These are phyloP conservation scores for Aromia moschata DNA, from an alignment of 2,888 invertebrate genomes.

Conservation along the genomic window DNA sequence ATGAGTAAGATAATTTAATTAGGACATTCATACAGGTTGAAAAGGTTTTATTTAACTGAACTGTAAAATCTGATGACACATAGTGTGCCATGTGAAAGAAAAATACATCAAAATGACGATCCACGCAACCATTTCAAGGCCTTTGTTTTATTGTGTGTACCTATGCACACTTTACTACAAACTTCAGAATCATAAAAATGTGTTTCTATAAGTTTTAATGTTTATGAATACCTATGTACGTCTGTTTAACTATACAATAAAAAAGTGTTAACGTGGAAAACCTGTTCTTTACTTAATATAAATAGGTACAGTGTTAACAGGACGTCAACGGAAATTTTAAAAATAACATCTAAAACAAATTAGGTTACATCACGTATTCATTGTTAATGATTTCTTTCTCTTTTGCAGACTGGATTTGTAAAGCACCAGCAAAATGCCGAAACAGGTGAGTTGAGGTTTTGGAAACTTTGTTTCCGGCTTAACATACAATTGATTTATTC, in stretches of 20 bases:
- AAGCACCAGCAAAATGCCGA: constrained; percentile 60
- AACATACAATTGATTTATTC: not conserved
- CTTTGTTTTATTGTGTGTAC: constrained; percentile 15
- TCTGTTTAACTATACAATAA: constrained; percentile 6
- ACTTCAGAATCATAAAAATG: constrained; percentile 3
- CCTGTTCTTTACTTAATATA: constrained; percentile 17
- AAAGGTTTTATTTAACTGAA: constrained; percentile 16
- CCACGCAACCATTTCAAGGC: constrained; percentile 15
- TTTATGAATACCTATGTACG: not conserved
- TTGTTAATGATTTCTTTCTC: constrained; percentile 1
- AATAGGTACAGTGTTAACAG: not conserved
- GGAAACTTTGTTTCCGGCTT: not conserved
- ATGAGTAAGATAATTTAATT: constrained; percentile 37
- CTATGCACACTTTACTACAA: not conserved
- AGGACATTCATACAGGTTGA: constrained; percentile 28
- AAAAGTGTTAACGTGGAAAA: constrained; percentile 8
- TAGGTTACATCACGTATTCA: not conserved
- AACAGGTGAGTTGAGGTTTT: constrained; percentile 49
- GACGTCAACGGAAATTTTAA: not conserved
- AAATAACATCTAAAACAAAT: not conserved
- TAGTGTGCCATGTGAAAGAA: constrained; percentile 18
- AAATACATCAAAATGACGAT: constrained; percentile 3
- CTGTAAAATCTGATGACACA: constrained; percentile 22
- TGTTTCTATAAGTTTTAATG: constrained; percentile 7
- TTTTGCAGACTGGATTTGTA: constrained; percentile 20